Evolutionary conservation across 2,113 vertebrate genomes (phyloP).

Genomic region (Bujurquina vittata): DNA sequence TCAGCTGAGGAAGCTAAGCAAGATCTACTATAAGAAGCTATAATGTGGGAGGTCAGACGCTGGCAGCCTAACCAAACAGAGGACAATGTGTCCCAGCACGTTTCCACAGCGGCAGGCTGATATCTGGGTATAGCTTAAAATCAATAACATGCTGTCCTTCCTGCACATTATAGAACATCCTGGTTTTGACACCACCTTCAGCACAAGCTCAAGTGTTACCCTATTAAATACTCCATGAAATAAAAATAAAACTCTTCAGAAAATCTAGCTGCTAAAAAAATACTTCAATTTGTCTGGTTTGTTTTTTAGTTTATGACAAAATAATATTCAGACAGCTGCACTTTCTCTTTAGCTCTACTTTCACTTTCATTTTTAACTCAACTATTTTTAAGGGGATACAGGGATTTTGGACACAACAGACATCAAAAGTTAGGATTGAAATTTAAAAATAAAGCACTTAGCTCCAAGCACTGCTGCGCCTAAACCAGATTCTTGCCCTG

Average conservation of each 20-base stretch:
- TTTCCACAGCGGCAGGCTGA: background rate
- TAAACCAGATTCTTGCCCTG: background rate
- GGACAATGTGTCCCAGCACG: background rate
- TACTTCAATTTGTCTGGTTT: background rate
- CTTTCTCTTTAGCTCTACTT: background rate
- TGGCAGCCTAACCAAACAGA: conserved; percentile 57
- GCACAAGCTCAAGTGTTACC: background rate
- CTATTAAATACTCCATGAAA: background rate
- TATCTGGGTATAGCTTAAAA: conserved; percentile 1
- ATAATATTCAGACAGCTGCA: background rate
- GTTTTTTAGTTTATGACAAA: background rate
- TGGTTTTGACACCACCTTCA: background rate
- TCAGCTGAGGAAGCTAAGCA: background rate
- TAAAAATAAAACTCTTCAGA: background rate
- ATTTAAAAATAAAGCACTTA: background rate
- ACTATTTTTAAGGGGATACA: background rate
- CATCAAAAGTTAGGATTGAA: background rate
- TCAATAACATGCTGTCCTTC: background rate
- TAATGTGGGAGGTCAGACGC: background rate
- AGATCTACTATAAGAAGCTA: background rate
- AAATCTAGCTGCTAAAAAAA: background rate
- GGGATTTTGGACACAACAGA: background rate
- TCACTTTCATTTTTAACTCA: background rate
- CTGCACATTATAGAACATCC: background rate
- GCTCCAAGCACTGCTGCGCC: background rate